A percentile compares a stretch with the other conserved stretches of the same genome.
Conservation (phyloP, 1,140 invertebrate species). For the Oncopeltus fasciatus region DNA sequence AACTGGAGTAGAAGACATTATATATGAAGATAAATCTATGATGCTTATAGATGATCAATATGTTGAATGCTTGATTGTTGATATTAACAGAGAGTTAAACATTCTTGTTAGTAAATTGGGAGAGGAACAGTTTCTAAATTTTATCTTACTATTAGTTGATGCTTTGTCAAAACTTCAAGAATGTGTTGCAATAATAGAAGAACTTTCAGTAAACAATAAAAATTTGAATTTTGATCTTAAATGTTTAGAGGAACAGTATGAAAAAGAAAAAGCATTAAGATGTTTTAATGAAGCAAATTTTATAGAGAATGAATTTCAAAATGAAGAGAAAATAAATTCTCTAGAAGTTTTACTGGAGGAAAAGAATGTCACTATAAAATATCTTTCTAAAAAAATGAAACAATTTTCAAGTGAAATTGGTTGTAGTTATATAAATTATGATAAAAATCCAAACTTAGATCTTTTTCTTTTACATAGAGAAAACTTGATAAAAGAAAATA, state of each 20-base stretch:
- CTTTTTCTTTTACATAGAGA: no score
- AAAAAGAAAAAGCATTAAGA: conserved; percentile 14
- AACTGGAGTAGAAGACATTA: neutral
- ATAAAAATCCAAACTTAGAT: no score
- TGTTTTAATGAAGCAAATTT: conserved; percentile 8
- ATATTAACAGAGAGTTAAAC: conserved; percentile 13
- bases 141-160: conserved; percentile 9
- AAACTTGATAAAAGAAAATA: no score
- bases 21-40: neutral
- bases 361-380: neutral
- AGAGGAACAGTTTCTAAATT: neutral
- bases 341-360: neutral
- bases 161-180: conserved; percentile 12
- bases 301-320: conserved; percentile 14
- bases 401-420: no score
- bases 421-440: no score
- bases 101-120: neutral
- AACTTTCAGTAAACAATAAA: neutral
- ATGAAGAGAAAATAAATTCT: conserved; percentile 12
- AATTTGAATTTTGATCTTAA: conserved; percentile 10
- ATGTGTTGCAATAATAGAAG: neutral
- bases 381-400: neutral
- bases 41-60: neutral
- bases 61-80: conserved; percentile 7
- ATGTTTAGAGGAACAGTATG: conserved; percentile 12